phyloP scores from a whole-genome alignment of 2,113 vertebrate species.

The Copsychus sechellarum region DNA sequence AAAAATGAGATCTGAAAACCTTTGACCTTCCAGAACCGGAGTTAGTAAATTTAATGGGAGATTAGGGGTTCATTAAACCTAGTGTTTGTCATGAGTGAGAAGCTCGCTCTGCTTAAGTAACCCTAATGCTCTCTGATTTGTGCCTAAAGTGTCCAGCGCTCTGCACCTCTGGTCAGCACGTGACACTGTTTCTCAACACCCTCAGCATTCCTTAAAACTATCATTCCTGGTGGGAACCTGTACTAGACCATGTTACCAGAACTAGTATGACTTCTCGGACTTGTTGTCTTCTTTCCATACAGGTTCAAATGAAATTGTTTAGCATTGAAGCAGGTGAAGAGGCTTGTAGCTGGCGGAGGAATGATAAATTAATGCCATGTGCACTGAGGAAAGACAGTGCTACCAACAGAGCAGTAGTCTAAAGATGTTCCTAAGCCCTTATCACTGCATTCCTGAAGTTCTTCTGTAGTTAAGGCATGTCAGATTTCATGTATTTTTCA shows the following conservation, averaged over 20 bases:
- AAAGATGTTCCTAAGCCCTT: background rate
- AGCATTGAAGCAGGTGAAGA: background rate
- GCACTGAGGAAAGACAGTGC: background rate
- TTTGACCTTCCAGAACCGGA: background rate
- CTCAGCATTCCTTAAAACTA: background rate
- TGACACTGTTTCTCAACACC: background rate
- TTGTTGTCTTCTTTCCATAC: background rate
- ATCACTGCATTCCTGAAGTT: background rate
- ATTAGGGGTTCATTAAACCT: background rate
- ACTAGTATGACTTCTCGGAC: background rate
- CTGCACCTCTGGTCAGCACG: background rate
- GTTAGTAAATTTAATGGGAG: background rate
- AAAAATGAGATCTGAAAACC: background rate
- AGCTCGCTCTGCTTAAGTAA: rapidly evolving
- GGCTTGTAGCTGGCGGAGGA: background rate
- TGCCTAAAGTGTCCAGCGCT: background rate
- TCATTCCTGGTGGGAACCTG: background rate
- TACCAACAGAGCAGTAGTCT: background rate
- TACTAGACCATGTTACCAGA: background rate
- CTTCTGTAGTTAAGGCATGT: background rate
- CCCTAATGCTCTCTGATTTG: background rate
- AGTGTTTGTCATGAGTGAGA: background rate
- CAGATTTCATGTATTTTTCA: background rate
- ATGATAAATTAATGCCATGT: background rate
- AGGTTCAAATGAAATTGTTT: background rate